Conservation (phyloP, 2,113 vertebrate species). For the Mystacornis crossleyi region DNA sequence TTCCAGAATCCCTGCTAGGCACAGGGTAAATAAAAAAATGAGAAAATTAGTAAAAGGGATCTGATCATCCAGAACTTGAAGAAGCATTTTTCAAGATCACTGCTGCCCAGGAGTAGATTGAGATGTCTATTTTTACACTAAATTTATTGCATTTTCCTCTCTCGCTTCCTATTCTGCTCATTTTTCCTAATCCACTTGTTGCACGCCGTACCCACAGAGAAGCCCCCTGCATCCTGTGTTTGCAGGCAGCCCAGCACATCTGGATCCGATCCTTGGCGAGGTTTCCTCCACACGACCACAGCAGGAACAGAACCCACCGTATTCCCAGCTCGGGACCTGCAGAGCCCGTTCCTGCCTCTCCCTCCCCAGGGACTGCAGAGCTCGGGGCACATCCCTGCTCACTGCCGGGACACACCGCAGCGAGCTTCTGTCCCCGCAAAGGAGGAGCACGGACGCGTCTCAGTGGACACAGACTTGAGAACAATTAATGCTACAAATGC, state of each 20-base stretch:
- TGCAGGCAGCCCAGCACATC: not conserved
- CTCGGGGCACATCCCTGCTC: not conserved
- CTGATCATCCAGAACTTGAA: not conserved
- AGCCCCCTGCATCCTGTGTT: not conserved
- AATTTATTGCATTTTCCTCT: not conserved
- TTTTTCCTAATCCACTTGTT: not conserved
- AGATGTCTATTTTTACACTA: not conserved
- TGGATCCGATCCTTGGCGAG: not conserved
- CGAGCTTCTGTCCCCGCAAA: not conserved
- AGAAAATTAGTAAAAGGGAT: not conserved
- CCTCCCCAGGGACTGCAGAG: not conserved
- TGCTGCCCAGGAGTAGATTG: not conserved
- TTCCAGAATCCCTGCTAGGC: not conserved
- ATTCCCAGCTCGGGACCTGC: not conserved
- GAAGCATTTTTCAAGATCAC: not conserved
- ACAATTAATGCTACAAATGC: not conserved
- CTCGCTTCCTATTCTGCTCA: not conserved
- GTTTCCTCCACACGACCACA: not conserved
- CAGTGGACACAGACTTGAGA: fast-evolving
- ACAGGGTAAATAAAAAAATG: not conserved
- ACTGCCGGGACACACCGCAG: fast-evolving
- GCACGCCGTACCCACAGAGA: not conserved
- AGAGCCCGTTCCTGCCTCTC: not conserved
- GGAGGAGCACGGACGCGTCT: not conserved
- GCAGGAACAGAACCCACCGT: fast-evolving